A percentile compares a stretch with the other conserved stretches of the same genome.
These are phyloP conservation scores for Neofelis nebulosa DNA, from an alignment of 2,113 vertebrate genomes.

Conservation along the genomic window DNA sequence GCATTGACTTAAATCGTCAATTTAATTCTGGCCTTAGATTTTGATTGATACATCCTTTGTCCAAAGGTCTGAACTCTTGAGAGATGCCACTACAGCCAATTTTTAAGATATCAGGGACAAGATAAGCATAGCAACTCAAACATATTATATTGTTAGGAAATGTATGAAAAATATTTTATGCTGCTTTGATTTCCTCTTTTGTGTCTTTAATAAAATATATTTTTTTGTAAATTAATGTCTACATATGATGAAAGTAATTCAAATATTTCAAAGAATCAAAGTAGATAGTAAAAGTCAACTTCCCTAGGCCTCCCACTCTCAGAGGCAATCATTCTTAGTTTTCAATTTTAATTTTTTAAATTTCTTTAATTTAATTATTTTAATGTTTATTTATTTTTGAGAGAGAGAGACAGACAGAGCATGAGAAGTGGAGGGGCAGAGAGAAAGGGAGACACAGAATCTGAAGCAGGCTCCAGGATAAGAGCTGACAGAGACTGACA, in stretches of 20 bases:
- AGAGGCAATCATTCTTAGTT: conserved; percentile 22
- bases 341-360: background rate
- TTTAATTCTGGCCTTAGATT: background rate
- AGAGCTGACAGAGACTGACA: too few relatives aligned
- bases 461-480: too few relatives aligned
- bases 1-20: background rate
- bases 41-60: background rate
- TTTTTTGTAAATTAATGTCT: conserved; percentile 27
- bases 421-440: too few relatives aligned
- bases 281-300: background rate
- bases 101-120: background rate
- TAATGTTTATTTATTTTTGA: too few relatives aligned
- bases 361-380: too few relatives aligned
- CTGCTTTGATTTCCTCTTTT: background rate
- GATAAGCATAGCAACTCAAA: background rate
- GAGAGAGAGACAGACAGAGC: too few relatives aligned
- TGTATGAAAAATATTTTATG: background rate
- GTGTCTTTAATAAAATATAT: background rate
- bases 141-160: background rate
- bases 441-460: too few relatives aligned
- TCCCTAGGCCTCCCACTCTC: background rate
- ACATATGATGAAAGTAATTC: background rate
- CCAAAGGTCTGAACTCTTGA: background rate
- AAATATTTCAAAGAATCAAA: background rate
- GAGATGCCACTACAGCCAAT: background rate